Percentiles rank a stretch among this genome's conserved stretches.
Conservation (phyloP, 2,113 vertebrate genomes). For the Gnathonemus longibarbis region DNA sequence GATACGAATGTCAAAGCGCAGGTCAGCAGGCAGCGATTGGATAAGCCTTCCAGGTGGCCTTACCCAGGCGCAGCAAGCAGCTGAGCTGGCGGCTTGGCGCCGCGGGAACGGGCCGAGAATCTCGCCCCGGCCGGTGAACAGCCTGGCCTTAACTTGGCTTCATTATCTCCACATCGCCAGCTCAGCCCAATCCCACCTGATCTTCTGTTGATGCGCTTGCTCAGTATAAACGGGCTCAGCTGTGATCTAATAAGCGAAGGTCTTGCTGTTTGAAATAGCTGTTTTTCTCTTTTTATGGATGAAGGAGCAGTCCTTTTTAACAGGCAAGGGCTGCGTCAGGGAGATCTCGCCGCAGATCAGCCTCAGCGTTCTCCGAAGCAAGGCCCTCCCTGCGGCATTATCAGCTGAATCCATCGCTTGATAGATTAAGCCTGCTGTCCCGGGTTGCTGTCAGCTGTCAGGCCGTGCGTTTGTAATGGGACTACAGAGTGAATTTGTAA, state of each 20-base stretch:
- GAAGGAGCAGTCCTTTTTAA: neutral
- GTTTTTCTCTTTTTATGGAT: slow-evolving; percentile 13
- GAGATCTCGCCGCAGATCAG: slow-evolving; percentile 15
- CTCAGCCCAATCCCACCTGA: neutral
- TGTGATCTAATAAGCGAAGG: slow-evolving; percentile 26
- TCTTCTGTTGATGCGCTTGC: neutral
- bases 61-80: neutral
- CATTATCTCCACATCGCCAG: neutral
- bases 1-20: neutral
- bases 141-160: neutral
- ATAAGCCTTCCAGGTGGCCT: neutral
- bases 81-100: neutral
- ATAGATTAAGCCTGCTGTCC: slow-evolving; percentile 24
- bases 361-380: neutral
- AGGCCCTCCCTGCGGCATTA: neutral
- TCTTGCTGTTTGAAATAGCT: slow-evolving; percentile 28
- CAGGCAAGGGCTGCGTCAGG: slow-evolving; percentile 1
- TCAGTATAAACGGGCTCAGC: slow-evolving; percentile 22
- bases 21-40: neutral
- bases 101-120: neutral
- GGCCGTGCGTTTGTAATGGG: slow-evolving; percentile 19
- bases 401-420: slow-evolving; percentile 17
- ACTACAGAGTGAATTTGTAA: slow-evolving; percentile 24
- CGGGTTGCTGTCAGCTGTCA: slow-evolving; percentile 23
- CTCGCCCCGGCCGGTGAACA: neutral